phyloP scores from a whole-genome alignment of 2,113 vertebrate genomes.

The Catharus bicknelli region DNA sequence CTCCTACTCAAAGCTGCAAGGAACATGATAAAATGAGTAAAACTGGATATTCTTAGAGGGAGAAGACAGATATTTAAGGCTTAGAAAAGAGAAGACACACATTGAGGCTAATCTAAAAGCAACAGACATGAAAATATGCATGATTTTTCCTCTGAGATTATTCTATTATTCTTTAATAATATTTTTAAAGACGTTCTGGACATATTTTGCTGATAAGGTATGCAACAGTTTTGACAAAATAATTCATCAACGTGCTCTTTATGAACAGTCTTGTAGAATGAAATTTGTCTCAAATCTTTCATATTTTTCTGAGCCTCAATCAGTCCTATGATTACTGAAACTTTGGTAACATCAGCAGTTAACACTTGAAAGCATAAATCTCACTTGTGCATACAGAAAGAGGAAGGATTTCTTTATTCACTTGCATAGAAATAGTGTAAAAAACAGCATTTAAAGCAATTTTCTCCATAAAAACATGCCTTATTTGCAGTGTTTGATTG shows the following conservation, averaged over 20 bases:
- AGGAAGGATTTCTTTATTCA: neutral
- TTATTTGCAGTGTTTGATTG: neutral
- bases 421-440: neutral
- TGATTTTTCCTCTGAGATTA: neutral
- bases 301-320: neutral
- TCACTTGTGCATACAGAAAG: neutral
- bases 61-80: constrained; percentile 6
- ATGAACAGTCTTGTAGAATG: neutral
- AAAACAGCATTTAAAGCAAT: neutral
- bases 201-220: neutral
- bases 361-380: neutral
- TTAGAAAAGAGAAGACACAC: neutral
- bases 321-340: neutral
- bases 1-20: constrained; percentile 57
- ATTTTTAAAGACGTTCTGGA: neutral
- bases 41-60: neutral
- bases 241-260: neutral
- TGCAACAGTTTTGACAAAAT: neutral
- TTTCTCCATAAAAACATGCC: neutral
- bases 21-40: constrained; percentile 25
- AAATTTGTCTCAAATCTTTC: neutral
- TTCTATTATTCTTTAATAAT: neutral
- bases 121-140: neutral
- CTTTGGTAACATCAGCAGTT: neutral
- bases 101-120: neutral